Percentiles rank a stretch among this genome's conserved stretches.
These are phyloP conservation scores for Temnothorax nylanderi DNA, from an alignment of 1,140 invertebrate genomes.

Conservation along the genomic window DNA sequence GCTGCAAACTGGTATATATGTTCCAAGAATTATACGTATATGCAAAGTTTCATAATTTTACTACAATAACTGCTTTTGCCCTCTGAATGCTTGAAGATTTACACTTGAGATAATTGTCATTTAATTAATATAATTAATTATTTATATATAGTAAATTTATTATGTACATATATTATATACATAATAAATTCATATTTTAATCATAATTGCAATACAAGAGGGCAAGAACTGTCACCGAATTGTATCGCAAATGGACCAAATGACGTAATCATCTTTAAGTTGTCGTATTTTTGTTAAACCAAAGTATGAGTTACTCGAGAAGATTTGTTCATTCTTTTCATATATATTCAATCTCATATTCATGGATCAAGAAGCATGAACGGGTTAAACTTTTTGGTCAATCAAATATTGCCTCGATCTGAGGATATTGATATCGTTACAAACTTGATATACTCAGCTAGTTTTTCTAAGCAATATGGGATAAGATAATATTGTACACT, in stretches of 20 bases:
- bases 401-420: background rate
- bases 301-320: background rate
- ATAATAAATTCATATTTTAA: background rate
- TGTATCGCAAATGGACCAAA: constrained; percentile 64
- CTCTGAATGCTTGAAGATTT: background rate
- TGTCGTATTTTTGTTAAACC: background rate
- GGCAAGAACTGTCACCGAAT: background rate
- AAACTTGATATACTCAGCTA: constrained; percentile 15
- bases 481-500: constrained; percentile 42
- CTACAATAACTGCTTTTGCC: background rate
- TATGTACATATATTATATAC: background rate
- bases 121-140: background rate
- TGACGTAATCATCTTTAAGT: constrained; percentile 41
- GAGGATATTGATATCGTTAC: background rate
- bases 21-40: background rate
- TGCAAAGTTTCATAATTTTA: constrained; percentile 20
- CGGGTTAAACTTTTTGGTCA: background rate
- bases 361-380: constrained; percentile 3
- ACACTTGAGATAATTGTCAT: background rate
- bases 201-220: background rate
- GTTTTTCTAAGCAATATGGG: constrained; percentile 23
- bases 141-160: background rate
- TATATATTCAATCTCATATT: constrained; percentile 9
- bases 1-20: background rate
- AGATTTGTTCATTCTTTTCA: constrained; percentile 12